A percentile compares a stretch with the other conserved stretches of the same genome.
Evolutionary conservation across 2,113 vertebrate species (phyloP).

Genomic region (Lontra canadensis): DNA sequence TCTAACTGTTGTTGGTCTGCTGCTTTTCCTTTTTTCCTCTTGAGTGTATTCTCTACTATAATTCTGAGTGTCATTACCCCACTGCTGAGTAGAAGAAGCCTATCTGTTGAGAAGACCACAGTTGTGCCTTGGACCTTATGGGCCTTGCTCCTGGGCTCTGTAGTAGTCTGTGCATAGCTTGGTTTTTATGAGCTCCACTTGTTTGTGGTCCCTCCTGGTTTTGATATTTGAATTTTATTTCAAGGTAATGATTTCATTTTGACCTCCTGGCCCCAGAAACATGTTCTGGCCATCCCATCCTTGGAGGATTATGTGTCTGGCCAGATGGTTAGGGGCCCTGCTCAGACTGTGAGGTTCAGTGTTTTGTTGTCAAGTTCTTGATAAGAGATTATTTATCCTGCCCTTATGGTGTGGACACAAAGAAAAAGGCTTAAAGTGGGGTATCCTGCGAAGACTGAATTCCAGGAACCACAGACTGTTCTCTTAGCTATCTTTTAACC

Average conservation of each 20-base stretch:
- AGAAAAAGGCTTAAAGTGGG: neutral
- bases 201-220: neutral
- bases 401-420: neutral
- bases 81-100: neutral
- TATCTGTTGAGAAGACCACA: neutral
- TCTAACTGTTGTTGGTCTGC: neutral
- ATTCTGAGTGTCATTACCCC: neutral
- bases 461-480: neutral
- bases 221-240: slow-evolving; percentile 7
- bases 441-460: neutral
- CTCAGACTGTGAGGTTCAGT: neutral
- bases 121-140: neutral
- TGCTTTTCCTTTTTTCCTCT: neutral
- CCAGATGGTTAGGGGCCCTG: too few relatives aligned
- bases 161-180: neutral
- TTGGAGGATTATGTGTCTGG: neutral
- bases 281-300: neutral
- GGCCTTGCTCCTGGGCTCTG: neutral
- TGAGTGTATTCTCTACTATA: neutral
- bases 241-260: neutral
- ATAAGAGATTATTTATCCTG: neutral
- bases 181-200: neutral
- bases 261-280: neutral
- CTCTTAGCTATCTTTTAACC: neutral
- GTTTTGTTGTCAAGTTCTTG: neutral